Evolutionary conservation across 2,888 invertebrate genomes (phyloP), one percentile per base, ranked within the genome.

Genomic region (Nomada goodeniana): DNA sequence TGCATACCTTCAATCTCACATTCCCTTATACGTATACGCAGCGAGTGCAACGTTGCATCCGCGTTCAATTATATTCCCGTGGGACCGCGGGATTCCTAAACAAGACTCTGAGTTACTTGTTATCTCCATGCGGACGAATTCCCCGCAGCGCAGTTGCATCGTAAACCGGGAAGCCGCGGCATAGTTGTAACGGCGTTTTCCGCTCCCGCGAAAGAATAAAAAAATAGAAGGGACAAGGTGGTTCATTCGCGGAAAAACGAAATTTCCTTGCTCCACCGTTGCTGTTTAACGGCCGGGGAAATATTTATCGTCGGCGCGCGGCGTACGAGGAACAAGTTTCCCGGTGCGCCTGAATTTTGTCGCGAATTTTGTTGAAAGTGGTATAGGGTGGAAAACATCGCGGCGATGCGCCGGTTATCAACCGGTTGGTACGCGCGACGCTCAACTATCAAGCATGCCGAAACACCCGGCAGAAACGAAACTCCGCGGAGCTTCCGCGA

Each of bases 281-380:
- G 36, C 2, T 10, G n/a, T n/a, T 53, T 60, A 80, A 71, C 65
- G 71, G 70, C 11, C 13, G 2, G 13, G 36, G 20, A 57, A 50
- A 77, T 61, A 72, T 77, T 67, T 78, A 72, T 80, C 61, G 53
- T 23, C 10, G 0, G 42, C n/a, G 18, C 11, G 57, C 50, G 36
- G 59, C n/a, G 50, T n/a, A 52, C 26, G 13, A 29, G 50, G 47
- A 65, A 47, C 50, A 55, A 52, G n/a, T 77, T 71, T 64, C 64
- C 4, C 52, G 63, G n/a, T 9, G 42, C 0, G 60, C 18, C 1
- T 77, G 55, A 76, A 80, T 77, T 80, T 78, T 78, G n/a, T n/a
- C n/a, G n/a, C n/a, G n/a, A n/a, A n/a, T n/a, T n/a, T n/a, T n/a
- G n/a, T n/a, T n/a, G n/a, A n/a, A 44, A 10, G 11, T 3, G 52